A percentile compares a stretch with the other conserved stretches of the same genome.
phyloP scores from a whole-genome alignment of 2,797 vertebrate species.

The Ceryle rudis region DNA sequence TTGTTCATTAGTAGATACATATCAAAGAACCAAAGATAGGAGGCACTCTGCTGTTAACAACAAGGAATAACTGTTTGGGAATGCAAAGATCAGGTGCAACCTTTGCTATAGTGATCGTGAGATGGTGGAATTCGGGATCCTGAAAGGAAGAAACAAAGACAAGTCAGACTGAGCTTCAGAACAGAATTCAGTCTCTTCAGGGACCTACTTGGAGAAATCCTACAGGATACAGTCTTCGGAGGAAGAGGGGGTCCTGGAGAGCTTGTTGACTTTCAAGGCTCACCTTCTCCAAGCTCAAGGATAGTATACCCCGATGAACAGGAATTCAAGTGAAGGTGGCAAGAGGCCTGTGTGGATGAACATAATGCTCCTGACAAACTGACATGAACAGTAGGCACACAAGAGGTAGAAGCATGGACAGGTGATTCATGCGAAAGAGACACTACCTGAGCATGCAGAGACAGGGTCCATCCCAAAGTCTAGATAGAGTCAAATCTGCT shows the following conservation, averaged over 20 bases:
- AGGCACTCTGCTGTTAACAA: not conserved
- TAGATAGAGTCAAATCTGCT: not conserved
- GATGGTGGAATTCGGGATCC: not conserved
- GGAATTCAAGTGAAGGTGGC: not conserved
- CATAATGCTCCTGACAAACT: not conserved
- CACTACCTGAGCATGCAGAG: rapidly evolving
- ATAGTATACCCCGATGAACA: not conserved
- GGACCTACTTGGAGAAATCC: not conserved
- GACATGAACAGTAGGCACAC: not conserved
- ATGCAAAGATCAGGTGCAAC: not conserved
- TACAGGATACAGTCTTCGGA: not conserved
- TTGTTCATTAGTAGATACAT: not conserved
- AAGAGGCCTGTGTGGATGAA: not conserved
- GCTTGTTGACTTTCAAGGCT: not conserved
- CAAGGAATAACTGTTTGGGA: not conserved
- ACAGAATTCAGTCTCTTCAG: not conserved
- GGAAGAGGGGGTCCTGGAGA: not conserved
- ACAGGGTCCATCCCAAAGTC: not conserved
- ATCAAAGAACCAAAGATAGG: not conserved
- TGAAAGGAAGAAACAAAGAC: not conserved
- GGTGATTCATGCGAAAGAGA: not conserved
- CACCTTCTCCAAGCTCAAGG: not conserved
- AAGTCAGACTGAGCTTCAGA: not conserved
- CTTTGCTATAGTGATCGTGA: not conserved
- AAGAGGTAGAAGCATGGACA: not conserved